These are phyloP conservation scores for Leptogaster cylindrica DNA, from an alignment of 2,888 invertebrate genomes.

Conservation along the genomic window DNA sequence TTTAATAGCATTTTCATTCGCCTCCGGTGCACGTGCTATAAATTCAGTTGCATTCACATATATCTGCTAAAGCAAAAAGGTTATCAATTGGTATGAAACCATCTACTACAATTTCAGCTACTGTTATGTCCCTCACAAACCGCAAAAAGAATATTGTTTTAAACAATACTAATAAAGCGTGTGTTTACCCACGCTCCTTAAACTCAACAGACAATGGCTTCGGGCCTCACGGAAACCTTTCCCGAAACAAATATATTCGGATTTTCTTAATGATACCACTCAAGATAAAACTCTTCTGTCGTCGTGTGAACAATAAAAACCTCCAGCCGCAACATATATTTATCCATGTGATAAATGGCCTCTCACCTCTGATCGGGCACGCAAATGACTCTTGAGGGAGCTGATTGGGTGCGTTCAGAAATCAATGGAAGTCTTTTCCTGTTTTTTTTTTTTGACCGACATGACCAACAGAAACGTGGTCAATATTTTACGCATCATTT, in stretches of 20 bases:
- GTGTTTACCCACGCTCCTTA: background rate
- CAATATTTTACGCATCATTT: slow-evolving; percentile 12
- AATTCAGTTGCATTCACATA: too few species aligned
- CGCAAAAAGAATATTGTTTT: too few species aligned
- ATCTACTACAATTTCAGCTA: too few species aligned
- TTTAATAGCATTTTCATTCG: too few species aligned
- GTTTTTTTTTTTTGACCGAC: slow-evolving; percentile 9
- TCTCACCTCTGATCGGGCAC: slow-evolving; percentile 39
- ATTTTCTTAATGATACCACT: background rate
- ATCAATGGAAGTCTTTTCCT: too few species aligned
- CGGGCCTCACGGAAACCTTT: background rate
- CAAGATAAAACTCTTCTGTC: background rate
- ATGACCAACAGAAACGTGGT: background rate
- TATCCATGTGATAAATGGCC: slow-evolving; percentile 43
- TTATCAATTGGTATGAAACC: too few species aligned
- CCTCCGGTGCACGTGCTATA: too few species aligned
- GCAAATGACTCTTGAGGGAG: slow-evolving; percentile 5
- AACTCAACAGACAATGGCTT: background rate
- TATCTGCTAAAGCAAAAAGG: too few species aligned
- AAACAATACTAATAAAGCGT: slow-evolving; percentile 4
- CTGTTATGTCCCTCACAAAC: too few species aligned
- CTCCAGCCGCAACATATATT: slow-evolving; percentile 44
- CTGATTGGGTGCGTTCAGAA: slow-evolving; percentile 3
- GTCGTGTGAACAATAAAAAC: slow-evolving; percentile 40
- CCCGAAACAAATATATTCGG: too few species aligned